These are phyloP conservation scores for Bruchidius siliquastri DNA, from an alignment of 2,888 invertebrate genomes.

Conservation along the genomic window DNA sequence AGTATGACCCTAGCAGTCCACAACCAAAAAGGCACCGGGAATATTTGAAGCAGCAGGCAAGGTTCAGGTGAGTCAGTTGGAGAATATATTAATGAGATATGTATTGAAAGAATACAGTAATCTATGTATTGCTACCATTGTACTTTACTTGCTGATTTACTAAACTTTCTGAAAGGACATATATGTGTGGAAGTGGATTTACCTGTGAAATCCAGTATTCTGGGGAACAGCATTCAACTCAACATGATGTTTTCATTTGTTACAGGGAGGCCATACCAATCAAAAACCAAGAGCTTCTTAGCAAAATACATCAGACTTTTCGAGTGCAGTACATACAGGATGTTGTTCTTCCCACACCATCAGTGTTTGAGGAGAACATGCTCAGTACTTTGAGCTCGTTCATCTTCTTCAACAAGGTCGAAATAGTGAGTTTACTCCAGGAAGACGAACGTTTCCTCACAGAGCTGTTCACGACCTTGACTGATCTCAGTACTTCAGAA, in stretches of 20 bases:
- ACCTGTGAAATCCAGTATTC: too few relatives aligned
- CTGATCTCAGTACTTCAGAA: conserved; percentile 81
- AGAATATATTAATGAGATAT: too few relatives aligned
- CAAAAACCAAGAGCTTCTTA: conserved; percentile 86
- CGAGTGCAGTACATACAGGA: conserved; percentile 99
- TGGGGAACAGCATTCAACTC: background rate
- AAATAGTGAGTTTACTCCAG: conserved; percentile 96
- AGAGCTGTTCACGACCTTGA: conserved; percentile 89
- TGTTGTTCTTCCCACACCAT: conserved; percentile 96
- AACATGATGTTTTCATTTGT: background rate
- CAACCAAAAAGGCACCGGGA: conserved; percentile 92
- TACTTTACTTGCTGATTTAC: too few relatives aligned
- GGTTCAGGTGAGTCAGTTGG: conserved; percentile 57
- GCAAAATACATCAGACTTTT: conserved; percentile 99
- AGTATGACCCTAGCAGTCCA: conserved; percentile 88
- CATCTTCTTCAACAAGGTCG: conserved; percentile 99
- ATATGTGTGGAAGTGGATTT: too few relatives aligned
- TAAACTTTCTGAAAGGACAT: too few relatives aligned
- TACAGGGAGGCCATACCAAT: conserved; percentile 88
- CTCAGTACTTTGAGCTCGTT: conserved; percentile 96
- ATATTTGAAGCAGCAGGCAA: conserved; percentile 88
- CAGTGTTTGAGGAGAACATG: conserved; percentile 99
- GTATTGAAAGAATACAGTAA: too few relatives aligned
- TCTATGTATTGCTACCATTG: too few relatives aligned
- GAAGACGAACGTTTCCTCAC: conserved; percentile 96